A percentile compares a stretch with the other conserved stretches of the same genome.
Evolutionary conservation across 2,113 vertebrate genomes (phyloP).

Genomic region (Rhinolophus ferrumequinum): DNA sequence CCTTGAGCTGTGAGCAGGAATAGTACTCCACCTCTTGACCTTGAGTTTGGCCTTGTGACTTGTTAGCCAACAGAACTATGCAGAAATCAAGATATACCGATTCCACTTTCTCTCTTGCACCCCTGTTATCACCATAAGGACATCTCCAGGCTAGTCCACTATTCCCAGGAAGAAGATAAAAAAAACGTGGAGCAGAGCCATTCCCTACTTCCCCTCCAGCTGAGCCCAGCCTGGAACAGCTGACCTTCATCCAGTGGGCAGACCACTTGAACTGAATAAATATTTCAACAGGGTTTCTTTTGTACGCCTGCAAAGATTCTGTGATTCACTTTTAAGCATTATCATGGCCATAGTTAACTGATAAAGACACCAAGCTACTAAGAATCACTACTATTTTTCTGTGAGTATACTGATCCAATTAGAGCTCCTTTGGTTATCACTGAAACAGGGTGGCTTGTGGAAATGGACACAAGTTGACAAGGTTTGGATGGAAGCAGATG

Average conservation of each 20-base stretch:
- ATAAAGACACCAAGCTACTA: neutral
- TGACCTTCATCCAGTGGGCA: neutral
- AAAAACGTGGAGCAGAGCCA: neutral
- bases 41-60: neutral
- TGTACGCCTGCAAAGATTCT: neutral
- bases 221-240: neutral
- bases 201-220: neutral
- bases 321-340: neutral
- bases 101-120: neutral
- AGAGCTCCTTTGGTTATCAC: neutral
- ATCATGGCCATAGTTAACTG: neutral
- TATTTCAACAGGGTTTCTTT: neutral
- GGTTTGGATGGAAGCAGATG: neutral
- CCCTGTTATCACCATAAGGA: neutral
- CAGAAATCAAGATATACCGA: neutral
- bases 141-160: no score
- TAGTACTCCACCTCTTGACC: neutral
- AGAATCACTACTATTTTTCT: neutral
- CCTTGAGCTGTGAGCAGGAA: neutral
- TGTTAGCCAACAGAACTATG: neutral
- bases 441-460: neutral
- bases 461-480: neutral
- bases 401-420: neutral
- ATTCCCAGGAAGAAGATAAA: neutral
- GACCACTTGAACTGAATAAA: neutral